Evolutionary conservation across 2,797 vertebrate species (phyloP), one percentile per base, ranked within the genome.

Genomic region (Sebastes itinus): DNA sequence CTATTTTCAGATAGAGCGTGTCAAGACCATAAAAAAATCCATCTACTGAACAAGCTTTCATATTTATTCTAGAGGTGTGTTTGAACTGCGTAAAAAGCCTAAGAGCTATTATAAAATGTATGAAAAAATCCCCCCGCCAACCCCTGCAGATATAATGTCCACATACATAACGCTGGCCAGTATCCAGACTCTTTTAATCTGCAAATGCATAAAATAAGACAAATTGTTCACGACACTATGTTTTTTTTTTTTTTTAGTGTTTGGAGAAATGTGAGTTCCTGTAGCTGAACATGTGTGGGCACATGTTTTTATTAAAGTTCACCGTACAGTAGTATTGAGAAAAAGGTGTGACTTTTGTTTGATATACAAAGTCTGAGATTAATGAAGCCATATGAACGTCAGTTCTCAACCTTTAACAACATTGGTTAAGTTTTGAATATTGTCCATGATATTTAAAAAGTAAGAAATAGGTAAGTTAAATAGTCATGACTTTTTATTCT

Each of bases 1-100:
- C 82, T 89, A 85, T 93, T 91, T 92, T 86, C 77, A 89, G 81
- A 84, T 16, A 33, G 58, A 70, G 72, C 30, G 71, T 7, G 58
- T 83, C 72, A 70, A 83, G 65, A 74, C 38, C 77, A 77, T 91
- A 68, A 80, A 81, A 91, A 91, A 85, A 85, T 89, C 76, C 75
- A 88, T 76, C 77, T 80, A 82, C 75, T 80, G 67, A 86, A 86
- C 78, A 75, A 82, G 81, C 82, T 82, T 88, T 90, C 59, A 78
- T 86, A 74, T 78, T 88, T 42, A 82, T 88, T 66, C 56, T 59
- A 56, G 56, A 73, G 67, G 76, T 77, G 78, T 80, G 77, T 87
- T 89, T 88, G 80, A 89, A 81, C 75, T 75, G 69, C 8, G 6
- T 38, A 80, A 68, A 82, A 88, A 81, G 67, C 74, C 56, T 66